phyloP scores from a whole-genome alignment of 2,797 vertebrate genomes.

The Diglossa cyanea region DNA sequence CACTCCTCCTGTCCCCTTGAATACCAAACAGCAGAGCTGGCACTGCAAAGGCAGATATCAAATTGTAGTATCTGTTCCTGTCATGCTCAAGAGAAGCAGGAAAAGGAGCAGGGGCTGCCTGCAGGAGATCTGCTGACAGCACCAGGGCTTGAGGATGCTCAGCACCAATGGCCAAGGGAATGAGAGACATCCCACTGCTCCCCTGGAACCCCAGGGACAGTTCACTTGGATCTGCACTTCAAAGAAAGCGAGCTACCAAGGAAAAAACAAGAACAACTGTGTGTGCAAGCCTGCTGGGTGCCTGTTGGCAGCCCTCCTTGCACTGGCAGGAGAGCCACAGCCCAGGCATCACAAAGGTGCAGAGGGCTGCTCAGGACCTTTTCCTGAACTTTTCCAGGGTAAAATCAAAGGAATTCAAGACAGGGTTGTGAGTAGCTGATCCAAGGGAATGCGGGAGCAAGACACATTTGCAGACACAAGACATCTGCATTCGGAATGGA shows the following conservation, averaged over 20 bases:
- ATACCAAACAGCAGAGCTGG: not conserved
- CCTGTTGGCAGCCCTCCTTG: not conserved
- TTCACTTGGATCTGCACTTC: not conserved
- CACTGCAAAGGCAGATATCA: not conserved
- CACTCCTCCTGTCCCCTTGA: not conserved
- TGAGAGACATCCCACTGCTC: not conserved
- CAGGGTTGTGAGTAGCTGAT: not conserved
- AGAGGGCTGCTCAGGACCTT: not conserved
- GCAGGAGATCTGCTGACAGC: not conserved
- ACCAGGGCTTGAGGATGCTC: not conserved
- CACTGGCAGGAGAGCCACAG: not conserved
- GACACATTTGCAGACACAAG: not conserved
- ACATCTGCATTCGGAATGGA: not conserved
- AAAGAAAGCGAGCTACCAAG: not conserved
- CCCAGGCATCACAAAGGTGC: not conserved
- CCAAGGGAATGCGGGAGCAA: fast-evolving
- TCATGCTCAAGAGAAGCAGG: not conserved
- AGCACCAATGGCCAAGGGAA: not conserved
- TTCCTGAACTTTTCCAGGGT: not conserved
- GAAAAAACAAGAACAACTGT: not conserved
- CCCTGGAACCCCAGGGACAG: not conserved
- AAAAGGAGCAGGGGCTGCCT: not conserved
- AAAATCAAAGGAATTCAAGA: not conserved
- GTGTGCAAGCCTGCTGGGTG: not conserved
- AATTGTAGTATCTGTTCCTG: not conserved